These are phyloP conservation scores for Percina caprodes DNA, from an alignment of 2,113 vertebrate genomes.

Conservation along the genomic window DNA sequence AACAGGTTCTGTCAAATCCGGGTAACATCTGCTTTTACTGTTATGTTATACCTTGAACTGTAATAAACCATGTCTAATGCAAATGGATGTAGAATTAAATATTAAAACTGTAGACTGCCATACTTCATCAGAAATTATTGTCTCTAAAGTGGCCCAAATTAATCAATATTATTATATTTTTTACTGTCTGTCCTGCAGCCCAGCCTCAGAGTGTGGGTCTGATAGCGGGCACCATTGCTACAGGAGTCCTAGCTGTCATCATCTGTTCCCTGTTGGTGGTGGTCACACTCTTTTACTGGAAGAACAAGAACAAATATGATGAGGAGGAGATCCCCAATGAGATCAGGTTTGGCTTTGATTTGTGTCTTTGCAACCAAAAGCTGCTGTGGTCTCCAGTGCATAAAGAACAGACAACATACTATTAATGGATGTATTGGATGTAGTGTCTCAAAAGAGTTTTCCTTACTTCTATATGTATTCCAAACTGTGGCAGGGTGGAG, in stretches of 20 bases:
- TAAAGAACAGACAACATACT: not conserved
- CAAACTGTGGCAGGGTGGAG: not conserved
- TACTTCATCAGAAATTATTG: too few relatives aligned
- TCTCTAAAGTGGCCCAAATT: too few relatives aligned
- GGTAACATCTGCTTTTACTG: too few relatives aligned
- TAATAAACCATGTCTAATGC: too few relatives aligned
- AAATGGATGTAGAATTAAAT: too few relatives aligned
- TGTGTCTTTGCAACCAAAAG: not conserved
- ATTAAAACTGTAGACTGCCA: too few relatives aligned
- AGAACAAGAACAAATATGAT: constrained; percentile 96
- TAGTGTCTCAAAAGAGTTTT: not conserved
- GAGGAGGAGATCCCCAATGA: constrained; percentile 99
- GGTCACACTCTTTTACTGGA: constrained; percentile 95
- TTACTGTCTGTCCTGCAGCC: constrained; percentile 79
- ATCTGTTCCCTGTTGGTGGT: constrained; percentile 90
- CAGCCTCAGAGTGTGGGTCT: constrained; percentile 92
- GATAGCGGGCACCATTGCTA: constrained; percentile 92
- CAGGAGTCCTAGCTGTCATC: constrained; percentile 88
- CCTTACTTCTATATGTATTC: not conserved
- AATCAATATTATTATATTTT: too few relatives aligned
- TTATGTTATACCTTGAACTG: too few relatives aligned
- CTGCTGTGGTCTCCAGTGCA: not conserved
- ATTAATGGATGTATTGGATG: not conserved
- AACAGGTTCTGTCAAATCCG: too few relatives aligned
- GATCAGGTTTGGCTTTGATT: constrained; percentile 88